These are phyloP conservation scores for Mesoclemmys tuberculata DNA, from an alignment of 2,113 vertebrate species.

Conservation along the genomic window DNA sequence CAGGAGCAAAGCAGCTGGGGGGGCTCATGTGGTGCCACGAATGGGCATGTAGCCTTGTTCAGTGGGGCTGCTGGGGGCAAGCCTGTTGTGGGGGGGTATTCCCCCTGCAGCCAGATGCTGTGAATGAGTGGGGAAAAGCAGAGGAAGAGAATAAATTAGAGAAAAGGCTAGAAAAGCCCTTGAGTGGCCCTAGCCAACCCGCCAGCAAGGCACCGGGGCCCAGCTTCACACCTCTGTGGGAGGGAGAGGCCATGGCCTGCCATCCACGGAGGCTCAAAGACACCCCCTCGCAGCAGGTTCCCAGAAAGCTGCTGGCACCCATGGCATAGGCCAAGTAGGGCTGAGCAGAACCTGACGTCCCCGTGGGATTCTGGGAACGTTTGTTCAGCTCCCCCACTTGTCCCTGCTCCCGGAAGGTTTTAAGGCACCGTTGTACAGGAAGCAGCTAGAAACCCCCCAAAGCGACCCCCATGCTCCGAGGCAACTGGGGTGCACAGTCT, in stretches of 20 bases:
- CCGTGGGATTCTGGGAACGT: constrained; percentile 30
- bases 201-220: neutral
- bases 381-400: neutral
- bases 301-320: neutral
- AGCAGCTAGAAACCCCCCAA: constrained; percentile 69
- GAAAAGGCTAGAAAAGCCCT: constrained; percentile 62
- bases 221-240: neutral
- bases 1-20: too few species aligned
- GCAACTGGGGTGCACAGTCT: constrained; percentile 4
- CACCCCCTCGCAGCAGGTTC: neutral
- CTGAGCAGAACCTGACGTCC: neutral
- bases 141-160: constrained; percentile 62
- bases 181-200: constrained; percentile 33
- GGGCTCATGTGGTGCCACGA: too few species aligned
- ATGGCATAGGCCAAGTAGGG: neutral
- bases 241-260: neutral
- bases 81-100: too few species aligned
- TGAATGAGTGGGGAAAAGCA: neutral
- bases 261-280: neutral
- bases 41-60: neutral
- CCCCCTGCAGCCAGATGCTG: neutral
- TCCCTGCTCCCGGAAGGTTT: constrained; percentile 68
- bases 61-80: neutral
- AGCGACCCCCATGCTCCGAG: neutral
- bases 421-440: constrained; percentile 82